Conservation (phyloP, 2,888 invertebrate genomes). For the Itoplectis maculator region DNA sequence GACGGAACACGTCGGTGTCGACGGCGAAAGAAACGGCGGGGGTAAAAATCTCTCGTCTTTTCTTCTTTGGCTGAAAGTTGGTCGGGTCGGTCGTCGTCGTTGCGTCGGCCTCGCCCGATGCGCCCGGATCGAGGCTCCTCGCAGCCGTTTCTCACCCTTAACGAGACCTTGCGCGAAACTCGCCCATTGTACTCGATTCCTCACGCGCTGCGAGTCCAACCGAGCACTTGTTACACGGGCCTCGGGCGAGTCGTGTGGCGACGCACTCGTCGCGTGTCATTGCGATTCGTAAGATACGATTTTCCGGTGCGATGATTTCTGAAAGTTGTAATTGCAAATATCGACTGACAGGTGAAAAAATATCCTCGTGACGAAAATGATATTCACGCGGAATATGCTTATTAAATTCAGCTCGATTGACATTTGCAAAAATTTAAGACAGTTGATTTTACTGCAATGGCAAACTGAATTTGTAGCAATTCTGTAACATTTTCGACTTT, state of each 20-base stretch:
- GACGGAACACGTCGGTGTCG: slow-evolving; percentile 32
- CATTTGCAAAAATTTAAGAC: slow-evolving; percentile 5
- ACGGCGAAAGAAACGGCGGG: slow-evolving; percentile 62
- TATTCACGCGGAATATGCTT: slow-evolving; percentile 13
- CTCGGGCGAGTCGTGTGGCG: neutral
- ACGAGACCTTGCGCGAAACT: slow-evolving; percentile 55
- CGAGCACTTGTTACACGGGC: slow-evolving; percentile 30
- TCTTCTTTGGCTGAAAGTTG: slow-evolving; percentile 8
- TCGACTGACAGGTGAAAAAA: neutral
- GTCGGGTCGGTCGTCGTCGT: no score
- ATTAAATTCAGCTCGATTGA: neutral
- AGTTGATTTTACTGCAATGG: neutral
- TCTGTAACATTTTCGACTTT: no score
- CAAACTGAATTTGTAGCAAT: no score
- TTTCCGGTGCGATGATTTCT: neutral
- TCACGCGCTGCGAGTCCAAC: slow-evolving; percentile 19
- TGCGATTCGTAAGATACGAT: neutral
- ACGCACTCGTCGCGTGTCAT: neutral
- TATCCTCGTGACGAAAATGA: neutral
- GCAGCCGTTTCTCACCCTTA: slow-evolving; percentile 62
- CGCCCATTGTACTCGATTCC: slow-evolving; percentile 43
- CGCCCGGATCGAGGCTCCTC: slow-evolving; percentile 15
- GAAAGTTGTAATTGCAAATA: slow-evolving; percentile 58
- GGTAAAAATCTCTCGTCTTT: slow-evolving; percentile 46
- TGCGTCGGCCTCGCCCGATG: neutral